These are phyloP conservation scores for Drosophila putrida DNA, from an alignment of 2,888 invertebrate genomes.

Conservation along the genomic window DNA sequence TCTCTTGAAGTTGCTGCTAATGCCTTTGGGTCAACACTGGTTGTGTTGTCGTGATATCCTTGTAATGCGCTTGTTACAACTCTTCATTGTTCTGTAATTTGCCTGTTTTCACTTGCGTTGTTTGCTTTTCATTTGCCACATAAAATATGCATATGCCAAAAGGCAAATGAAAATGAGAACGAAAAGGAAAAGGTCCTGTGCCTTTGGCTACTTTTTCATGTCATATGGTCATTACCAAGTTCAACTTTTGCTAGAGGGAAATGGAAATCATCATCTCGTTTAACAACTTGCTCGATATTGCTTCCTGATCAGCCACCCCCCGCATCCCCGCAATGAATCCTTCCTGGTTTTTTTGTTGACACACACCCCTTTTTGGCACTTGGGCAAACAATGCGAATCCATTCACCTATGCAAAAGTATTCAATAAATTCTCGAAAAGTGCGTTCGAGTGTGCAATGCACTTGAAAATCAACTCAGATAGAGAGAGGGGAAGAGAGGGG, in stretches of 20 bases:
- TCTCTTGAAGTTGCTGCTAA: slow-evolving; percentile 47
- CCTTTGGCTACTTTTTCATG: slow-evolving; percentile 10
- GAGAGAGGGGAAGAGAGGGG: neutral
- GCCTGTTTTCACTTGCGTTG: slow-evolving; percentile 49
- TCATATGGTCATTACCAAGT: slow-evolving; percentile 29
- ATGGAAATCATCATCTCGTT: slow-evolving; percentile 3
- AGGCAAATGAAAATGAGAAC: neutral
- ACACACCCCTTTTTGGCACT: slow-evolving; percentile 72
- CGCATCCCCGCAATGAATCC: neutral
- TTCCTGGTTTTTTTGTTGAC: slow-evolving; percentile 13
- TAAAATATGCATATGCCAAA: slow-evolving; percentile 64
- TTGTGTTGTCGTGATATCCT: slow-evolving; percentile 60
- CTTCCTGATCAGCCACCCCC: slow-evolving; percentile 10
- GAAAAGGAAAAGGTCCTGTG: neutral
- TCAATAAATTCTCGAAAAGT: slow-evolving; percentile 63
- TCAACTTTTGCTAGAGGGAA: neutral
- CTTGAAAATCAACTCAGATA: slow-evolving; percentile 19
- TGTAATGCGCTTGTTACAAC: slow-evolving; percentile 74
- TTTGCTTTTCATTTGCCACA: slow-evolving; percentile 72
- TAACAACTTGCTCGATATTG: slow-evolving; percentile 3
- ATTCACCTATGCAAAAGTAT: slow-evolving; percentile 57
- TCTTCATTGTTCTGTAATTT: slow-evolving; percentile 74
- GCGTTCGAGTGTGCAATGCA: slow-evolving; percentile 65
- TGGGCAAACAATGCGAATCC: slow-evolving; percentile 52
- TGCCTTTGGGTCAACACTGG: slow-evolving; percentile 70